A percentile compares a stretch with the other conserved stretches of the same genome.
These are phyloP conservation scores for Platichthys flesus DNA, from an alignment of 2,113 vertebrate genomes.

Conservation along the genomic window DNA sequence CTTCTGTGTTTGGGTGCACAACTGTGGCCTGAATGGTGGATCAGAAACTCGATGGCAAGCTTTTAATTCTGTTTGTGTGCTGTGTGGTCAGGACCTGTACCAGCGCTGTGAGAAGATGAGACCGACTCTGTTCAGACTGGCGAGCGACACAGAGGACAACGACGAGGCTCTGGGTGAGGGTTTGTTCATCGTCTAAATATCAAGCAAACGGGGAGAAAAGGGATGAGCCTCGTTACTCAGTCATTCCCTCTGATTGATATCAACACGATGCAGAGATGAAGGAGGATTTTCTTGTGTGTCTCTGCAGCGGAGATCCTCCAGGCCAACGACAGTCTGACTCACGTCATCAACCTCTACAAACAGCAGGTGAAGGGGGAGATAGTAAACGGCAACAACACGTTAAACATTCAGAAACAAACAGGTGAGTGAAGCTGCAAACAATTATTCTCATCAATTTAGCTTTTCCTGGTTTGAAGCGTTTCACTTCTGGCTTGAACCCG, in stretches of 20 bases:
- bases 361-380: slow-evolving; percentile 94
- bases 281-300: neutral
- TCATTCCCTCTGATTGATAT: neutral
- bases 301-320: slow-evolving; percentile 94
- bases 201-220: no score
- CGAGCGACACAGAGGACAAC: slow-evolving; percentile 98
- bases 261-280: neutral
- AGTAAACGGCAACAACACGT: slow-evolving; percentile 87
- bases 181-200: neutral
- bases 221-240: no score
- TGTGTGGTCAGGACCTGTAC: slow-evolving; percentile 89
- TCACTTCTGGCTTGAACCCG: neutral
- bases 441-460: neutral
- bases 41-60: neutral
- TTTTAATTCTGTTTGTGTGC: neutral
- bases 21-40: neutral
- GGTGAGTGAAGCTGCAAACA: slow-evolving; percentile 34
- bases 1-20: neutral
- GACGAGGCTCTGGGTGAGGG: slow-evolving; percentile 94
- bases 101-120: slow-evolving; percentile 98
- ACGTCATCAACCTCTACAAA: slow-evolving; percentile 97
- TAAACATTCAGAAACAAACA: slow-evolving; percentile 67
- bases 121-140: slow-evolving; percentile 94
- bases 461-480: neutral
- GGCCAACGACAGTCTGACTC: slow-evolving; percentile 97